Base-by-base conservation (phyloP, 2,113 vertebrate genomes). In the Plecturocebus donacophilus region DNA sequence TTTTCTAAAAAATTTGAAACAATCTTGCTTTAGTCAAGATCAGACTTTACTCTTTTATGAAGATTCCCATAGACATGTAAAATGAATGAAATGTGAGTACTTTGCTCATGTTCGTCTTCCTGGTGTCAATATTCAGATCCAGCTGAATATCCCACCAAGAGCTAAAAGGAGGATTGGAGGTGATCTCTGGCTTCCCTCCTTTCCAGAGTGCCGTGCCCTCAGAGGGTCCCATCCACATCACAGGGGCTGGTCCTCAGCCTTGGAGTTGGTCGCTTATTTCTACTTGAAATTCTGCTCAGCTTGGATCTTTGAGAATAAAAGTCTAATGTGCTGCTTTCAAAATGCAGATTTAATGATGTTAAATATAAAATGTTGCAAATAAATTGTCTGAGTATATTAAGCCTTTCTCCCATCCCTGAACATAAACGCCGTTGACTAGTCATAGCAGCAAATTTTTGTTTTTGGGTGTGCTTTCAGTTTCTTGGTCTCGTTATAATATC, bases 391-490 rank as follows among this genome's bases (percentile, higher is more conserved):
- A 87, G 20, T 54, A 8, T 35, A 6, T 32, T 68, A 71, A 83
- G 32, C 12, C 21, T 30, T 16, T 42, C n/a, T n/a, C 11, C 23
- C 49, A 71, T 91, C 20, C 64, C 68, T 75, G 21, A 76, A 61
- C 3, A 0, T 23, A 32, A 86, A 42, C 35, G 40, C 20, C 56
- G 17, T 80, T 96, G 71, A 89, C 3, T 90, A 73, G 2, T 79
- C 70, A 47, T 68, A 73, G 58, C 45, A 90, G 83, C 45, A 66
- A 35, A 56, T 85, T 93, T 71, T 87, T 77, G 52, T 88, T 87
- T 96, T 45, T 47, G 23, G 32, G 12, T 25, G 56, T 93, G 32
- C n/a, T 97, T 81, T 89, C 25, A 54, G 70, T 76, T 91, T 95
- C 68, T 76, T 52, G 35, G 16, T 87, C 7, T 11, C 77, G 19